Percentiles rank a stretch among this genome's conserved stretches.
Conservation (phyloP, 2,797 vertebrate species). For the Propithecus deckenii region DNA sequence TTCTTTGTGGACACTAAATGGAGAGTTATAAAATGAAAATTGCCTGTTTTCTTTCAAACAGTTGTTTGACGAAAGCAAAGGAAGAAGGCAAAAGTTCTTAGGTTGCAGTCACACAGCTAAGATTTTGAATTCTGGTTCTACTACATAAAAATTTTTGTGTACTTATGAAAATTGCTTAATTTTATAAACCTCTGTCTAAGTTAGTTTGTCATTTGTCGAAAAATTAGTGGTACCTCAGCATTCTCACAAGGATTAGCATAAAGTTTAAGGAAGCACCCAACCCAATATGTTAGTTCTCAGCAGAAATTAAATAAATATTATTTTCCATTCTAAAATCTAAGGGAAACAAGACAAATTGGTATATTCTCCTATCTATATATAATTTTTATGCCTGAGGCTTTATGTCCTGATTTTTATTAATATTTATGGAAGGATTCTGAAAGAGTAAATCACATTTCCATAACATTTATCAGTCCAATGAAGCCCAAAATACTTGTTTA, state of each 20-base stretch:
- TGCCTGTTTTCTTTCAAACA: not conserved
- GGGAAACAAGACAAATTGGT: slow-evolving; percentile 25
- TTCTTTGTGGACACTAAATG: not conserved
- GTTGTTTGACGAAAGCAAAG: not conserved
- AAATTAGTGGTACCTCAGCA: not conserved
- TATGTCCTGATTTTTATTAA: slow-evolving; percentile 65
- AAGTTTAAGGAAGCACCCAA: not conserved
- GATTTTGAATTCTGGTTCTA: not conserved
- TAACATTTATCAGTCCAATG: slow-evolving; percentile 56
- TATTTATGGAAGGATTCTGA: slow-evolving; percentile 34
- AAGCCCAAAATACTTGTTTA: slow-evolving; percentile 52
- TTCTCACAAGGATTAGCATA: not conserved
- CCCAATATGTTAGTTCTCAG: not conserved
- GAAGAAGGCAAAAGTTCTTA: not conserved
- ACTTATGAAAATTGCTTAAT: not conserved
- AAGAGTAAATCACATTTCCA: slow-evolving; percentile 60
- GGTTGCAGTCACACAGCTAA: not conserved
- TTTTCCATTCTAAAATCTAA: not conserved
- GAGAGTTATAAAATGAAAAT: not conserved
- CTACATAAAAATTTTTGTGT: not conserved
- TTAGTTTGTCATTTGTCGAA: not conserved
- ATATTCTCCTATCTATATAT: not conserved
- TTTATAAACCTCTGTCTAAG: not conserved
- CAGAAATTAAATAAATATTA: not conserved
- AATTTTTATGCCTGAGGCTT: slow-evolving; percentile 28